Evolutionary conservation across 2,888 invertebrate genomes (phyloP).

Genomic region (Drosophila gaucha): DNA sequence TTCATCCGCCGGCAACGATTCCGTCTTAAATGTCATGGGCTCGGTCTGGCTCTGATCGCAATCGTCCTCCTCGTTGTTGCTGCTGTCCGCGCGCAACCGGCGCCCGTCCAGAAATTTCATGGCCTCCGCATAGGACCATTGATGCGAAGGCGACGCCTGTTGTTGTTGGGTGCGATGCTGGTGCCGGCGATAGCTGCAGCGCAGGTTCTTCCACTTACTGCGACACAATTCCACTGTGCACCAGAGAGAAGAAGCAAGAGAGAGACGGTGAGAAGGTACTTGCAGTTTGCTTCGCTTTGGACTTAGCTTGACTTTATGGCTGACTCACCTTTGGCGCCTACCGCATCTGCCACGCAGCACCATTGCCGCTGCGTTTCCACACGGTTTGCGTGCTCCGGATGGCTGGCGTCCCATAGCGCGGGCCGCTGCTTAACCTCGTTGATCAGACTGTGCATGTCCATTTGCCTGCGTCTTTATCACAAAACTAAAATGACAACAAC

Average conservation of each 20-base stretch:
- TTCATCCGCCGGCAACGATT: slow-evolving; percentile 48
- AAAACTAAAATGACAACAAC: slow-evolving; percentile 62
- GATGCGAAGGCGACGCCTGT: slow-evolving; percentile 35
- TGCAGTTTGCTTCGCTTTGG: slow-evolving; percentile 14
- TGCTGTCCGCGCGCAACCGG: slow-evolving; percentile 38
- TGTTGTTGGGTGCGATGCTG: slow-evolving; percentile 36
- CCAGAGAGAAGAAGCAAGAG: neutral
- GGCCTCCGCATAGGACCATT: slow-evolving; percentile 53
- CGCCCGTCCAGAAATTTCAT: slow-evolving; percentile 60
- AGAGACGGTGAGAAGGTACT: neutral
- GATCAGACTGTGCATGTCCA: slow-evolving; percentile 78
- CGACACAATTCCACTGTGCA: slow-evolving; percentile 78
- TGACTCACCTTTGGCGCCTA: slow-evolving; percentile 70
- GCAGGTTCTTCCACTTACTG: slow-evolving; percentile 81
- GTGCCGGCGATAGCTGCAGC: slow-evolving; percentile 63
- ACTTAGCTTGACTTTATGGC: neutral
- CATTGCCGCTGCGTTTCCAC: slow-evolving; percentile 64
- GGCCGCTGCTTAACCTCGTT: slow-evolving; percentile 72
- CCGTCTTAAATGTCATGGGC: slow-evolving; percentile 52
- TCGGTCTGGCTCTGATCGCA: slow-evolving; percentile 7
- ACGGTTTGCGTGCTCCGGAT: slow-evolving; percentile 72
- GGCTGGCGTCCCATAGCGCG: slow-evolving; percentile 73
- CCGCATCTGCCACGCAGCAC: slow-evolving; percentile 61
- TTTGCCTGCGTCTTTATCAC: slow-evolving; percentile 74
- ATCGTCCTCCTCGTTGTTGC: slow-evolving; percentile 60